These are phyloP conservation scores for Tragelaphus scriptus DNA, from an alignment of 2,113 vertebrate genomes.

Conservation along the genomic window DNA sequence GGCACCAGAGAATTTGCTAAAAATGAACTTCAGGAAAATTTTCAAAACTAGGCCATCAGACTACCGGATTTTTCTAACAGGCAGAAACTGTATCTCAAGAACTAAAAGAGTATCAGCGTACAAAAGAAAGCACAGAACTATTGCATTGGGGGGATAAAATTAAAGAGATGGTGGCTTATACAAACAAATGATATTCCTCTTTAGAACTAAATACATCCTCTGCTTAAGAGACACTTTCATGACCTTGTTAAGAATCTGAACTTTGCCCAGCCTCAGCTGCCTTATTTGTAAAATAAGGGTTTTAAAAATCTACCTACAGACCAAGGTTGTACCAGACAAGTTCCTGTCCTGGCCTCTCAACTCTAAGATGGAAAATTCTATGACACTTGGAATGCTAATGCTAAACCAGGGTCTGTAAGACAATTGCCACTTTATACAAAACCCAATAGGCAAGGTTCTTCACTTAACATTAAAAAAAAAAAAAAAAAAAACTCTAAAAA, in stretches of 20 bases:
- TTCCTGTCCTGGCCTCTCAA: neutral
- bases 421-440: neutral
- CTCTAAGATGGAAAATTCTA: neutral
- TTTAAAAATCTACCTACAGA: neutral
- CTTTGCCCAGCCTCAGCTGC: neutral
- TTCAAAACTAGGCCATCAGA: conserved; percentile 23
- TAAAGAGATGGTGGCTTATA: neutral
- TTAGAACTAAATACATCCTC: neutral
- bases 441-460: neutral
- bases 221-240: neutral
- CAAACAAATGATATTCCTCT: neutral
- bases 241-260: neutral
- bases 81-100: neutral
- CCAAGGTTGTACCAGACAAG: neutral
- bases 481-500: neutral
- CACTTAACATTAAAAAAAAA: neutral
- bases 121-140: neutral
- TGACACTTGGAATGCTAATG: neutral
- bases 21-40: conserved; percentile 23
- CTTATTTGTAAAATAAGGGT: neutral
- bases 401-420: neutral
- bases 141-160: neutral
- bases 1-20: neutral
- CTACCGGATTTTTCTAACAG: neutral
- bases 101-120: neutral